Evolutionary conservation across 1,140 invertebrate genomes (phyloP).

Genomic region (Drosophila rhopaloa): DNA sequence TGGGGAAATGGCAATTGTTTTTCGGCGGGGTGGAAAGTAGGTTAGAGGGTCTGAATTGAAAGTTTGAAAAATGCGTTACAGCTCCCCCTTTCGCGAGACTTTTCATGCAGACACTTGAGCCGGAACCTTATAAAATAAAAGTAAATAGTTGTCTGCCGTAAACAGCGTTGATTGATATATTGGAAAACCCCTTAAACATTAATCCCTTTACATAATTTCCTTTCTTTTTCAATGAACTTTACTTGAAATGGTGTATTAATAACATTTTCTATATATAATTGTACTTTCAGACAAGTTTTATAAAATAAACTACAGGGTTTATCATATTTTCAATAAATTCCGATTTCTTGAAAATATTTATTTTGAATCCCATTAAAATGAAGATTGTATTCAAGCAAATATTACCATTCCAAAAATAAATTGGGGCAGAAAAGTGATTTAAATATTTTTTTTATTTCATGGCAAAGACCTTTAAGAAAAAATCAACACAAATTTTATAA

Average conservation of each 20-base stretch:
- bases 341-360: too few species aligned
- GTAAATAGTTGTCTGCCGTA: not conserved
- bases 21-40: slow-evolving; percentile 13
- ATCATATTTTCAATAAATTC: too few species aligned
- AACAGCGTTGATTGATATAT: slow-evolving; percentile 3
- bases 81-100: not conserved
- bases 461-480: not conserved
- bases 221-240: too few species aligned
- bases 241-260: too few species aligned
- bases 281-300: too few species aligned
- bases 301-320: too few species aligned
- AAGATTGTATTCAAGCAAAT: not conserved
- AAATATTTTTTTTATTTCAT: not conserved
- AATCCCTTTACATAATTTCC: not conserved
- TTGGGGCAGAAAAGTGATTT: too few species aligned
- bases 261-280: too few species aligned
- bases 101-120: slow-evolving; percentile 7
- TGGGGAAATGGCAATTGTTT: slow-evolving; percentile 25
- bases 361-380: not conserved
- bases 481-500: slow-evolving; percentile 3
- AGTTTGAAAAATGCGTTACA: slow-evolving; percentile 14
- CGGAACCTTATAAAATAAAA: not conserved
- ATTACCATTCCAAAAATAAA: not conserved
- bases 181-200: not conserved
- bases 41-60: slow-evolving; percentile 3